Evolutionary conservation across 2,888 invertebrate genomes (phyloP).

Genomic region (Lithophane socia): DNA sequence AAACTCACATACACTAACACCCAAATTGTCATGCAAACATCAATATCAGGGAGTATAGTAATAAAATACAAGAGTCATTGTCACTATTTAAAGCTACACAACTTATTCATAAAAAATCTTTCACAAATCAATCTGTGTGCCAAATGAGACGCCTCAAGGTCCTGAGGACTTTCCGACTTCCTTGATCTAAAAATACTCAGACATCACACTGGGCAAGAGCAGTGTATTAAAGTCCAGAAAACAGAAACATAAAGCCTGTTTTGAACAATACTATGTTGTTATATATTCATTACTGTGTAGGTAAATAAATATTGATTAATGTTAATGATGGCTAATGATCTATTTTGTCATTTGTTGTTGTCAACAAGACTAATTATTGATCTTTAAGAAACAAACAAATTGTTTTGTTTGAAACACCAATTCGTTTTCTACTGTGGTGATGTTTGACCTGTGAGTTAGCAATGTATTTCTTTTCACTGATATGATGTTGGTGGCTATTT

Average conservation of each 20-base stretch:
- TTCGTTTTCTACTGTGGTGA: background rate
- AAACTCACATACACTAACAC: too few relatives aligned
- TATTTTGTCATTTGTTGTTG: background rate
- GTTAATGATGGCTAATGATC: background rate
- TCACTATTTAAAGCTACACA: constrained; percentile 6
- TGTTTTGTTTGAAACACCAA: background rate
- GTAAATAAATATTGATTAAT: background rate
- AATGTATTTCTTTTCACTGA: background rate
- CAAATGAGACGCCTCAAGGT: constrained; percentile 29
- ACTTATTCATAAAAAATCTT: background rate
- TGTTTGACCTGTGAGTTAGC: background rate
- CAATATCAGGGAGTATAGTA: background rate
- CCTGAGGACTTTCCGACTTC: constrained; percentile 35
- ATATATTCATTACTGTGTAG: background rate
- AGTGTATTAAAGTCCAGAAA: background rate
- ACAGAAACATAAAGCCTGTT: constrained; percentile 22
- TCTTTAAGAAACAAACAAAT: background rate
- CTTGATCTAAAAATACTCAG: constrained; percentile 27
- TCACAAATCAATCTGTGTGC: constrained; percentile 9
- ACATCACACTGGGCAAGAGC: background rate
- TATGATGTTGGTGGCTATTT: too few relatives aligned
- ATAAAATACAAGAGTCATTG: constrained; percentile 20
- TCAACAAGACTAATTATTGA: background rate
- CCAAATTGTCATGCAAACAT: background rate
- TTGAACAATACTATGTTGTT: constrained; percentile 9